Base-by-base conservation (phyloP, 2,888 invertebrate genomes). In the Gari tellinella region DNA sequence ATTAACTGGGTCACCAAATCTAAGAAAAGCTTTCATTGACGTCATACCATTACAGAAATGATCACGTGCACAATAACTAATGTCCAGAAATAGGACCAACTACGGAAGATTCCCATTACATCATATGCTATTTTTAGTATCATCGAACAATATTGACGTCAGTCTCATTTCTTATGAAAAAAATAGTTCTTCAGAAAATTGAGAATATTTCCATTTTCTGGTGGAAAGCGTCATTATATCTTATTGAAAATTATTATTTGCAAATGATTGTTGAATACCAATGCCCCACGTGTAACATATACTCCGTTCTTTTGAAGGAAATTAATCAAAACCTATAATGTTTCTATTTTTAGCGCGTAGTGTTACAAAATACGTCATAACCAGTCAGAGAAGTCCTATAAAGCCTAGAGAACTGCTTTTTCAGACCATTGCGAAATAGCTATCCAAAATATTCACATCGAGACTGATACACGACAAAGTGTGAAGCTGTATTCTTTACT, bases 71-170 rank as follows among this genome's bases (percentile, higher is more conserved):
- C 31, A 7, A 52, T 52, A 31, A 52, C 52, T 52, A 52, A 52
- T 52, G n/a, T n/a, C n/a, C 31, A 52, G 31, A 52, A 52, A 52
- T 52, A 52, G 31, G 17, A 31, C 26, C 26, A 52, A 31, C 31
- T 26, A 52, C 31, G 52, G 52, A 52, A 52, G 26, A 52, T 52
- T 55, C 53, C 64, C 72, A 74, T 77, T 74, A 77, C 66, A 65
- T 62, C 74, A 80, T 80, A 62, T 72, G 3, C 76, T 80, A 77
- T 60, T 63, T 43, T 63, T 77, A 77, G 74, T 37, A 55, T 21
- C 45, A 46, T 26, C 38, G 48, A 53, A 40, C 45, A 19, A 41
- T 19, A 38, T 63, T 78, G 66, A 78, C 70, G 78, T 73, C 70
- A 70, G 46, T 41, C 8, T n/a, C 19, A 8, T 15, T 23, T 26